Percentiles rank a stretch among this genome's conserved stretches.
Evolutionary conservation across 2,113 vertebrate species (phyloP).

Genomic region (Scomber colias): DNA sequence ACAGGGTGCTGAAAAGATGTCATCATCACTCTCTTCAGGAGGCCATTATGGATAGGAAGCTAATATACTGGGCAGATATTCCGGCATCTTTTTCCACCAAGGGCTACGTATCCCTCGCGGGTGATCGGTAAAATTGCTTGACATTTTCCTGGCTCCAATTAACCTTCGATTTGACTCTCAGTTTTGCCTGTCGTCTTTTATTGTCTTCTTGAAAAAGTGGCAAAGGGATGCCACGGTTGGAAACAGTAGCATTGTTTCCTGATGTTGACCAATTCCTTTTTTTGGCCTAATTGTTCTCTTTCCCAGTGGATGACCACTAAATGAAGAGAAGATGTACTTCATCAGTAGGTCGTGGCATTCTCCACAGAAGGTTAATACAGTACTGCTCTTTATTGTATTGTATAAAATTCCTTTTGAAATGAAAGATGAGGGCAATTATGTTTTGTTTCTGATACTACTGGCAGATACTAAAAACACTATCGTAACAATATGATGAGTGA

Average conservation of each 20-base stretch:
- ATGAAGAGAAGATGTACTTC: conserved; percentile 50
- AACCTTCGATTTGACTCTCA: conserved; percentile 86
- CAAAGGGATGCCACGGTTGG: conserved; percentile 48
- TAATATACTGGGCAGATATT: conserved; percentile 75
- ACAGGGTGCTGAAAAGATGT: conserved; percentile 75
- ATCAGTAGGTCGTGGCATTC: conserved; percentile 62
- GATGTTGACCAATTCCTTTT: conserved; percentile 68
- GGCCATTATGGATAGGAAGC: conserved; percentile 77
- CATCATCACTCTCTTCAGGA: conserved; percentile 82
- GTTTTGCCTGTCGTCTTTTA: conserved; percentile 82
- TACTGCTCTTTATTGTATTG: conserved; percentile 42
- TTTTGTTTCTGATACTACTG: conserved; percentile 36
- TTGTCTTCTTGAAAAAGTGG: conserved; percentile 72
- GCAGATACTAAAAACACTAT: conserved; percentile 1
- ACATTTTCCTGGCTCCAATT: conserved; percentile 85
- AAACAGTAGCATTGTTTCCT: conserved; percentile 65
- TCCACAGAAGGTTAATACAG: conserved; percentile 63
- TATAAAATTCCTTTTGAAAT: conserved; percentile 47
- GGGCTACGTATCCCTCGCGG: conserved; percentile 79
- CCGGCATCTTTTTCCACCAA: conserved; percentile 72
- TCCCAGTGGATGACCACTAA: conserved; percentile 69
- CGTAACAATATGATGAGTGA: not conserved
- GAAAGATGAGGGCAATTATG: conserved; percentile 46
- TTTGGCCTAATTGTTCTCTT: conserved; percentile 68
- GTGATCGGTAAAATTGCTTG: conserved; percentile 84